Evolutionary conservation across 2,113 vertebrate species (phyloP), one percentile per base, ranked within the genome.

Genomic region (Anser cygnoides): DNA sequence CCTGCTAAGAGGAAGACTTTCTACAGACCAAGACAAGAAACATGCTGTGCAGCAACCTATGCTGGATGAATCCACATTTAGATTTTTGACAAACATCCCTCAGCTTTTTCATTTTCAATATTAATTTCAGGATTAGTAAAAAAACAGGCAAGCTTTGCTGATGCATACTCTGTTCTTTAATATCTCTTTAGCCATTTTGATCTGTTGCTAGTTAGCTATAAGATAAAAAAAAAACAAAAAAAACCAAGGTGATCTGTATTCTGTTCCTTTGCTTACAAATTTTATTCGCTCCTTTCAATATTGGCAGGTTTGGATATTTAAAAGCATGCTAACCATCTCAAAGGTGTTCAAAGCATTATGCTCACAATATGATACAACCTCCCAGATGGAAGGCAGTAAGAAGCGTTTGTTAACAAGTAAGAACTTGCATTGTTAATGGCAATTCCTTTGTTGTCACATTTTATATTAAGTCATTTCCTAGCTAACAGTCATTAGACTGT

Each of bases 381-480:
- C 10, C 4, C 63, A 96, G 37, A 71, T 4, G 16, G 55, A 88
- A 83, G 33, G 67, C 44, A 80, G 65, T 43, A 80, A 76, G 57
- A 90, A 63, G 8, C 13, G 8, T 79, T 77, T 74, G 55, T 62
- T 85, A 91, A 71, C 75, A 95, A 58, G 31, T 35, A 68, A 72
- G 59, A 93, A 90, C 65, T 82, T 58, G 57, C 66, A 68, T 31
- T 86, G 65, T 63, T 94, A 86, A 95, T 28, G 25, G 22, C 29
- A 93, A 71, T 49, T 92, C 23, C 23, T 94, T 92, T 89, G 79
- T 67, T 90, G 72, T 71, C 73, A 80, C 39, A 63, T 78, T 74
- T 90, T 23, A 90, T 86, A 67, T 54, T 26, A 0, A 49, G 57
- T 55, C 0, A 79, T 50, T 92, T 89, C 63, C 67, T 76, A 85